Base-by-base conservation (phyloP, 2,797 vertebrate genomes). In the Coregonus ussuriensis region DNA sequence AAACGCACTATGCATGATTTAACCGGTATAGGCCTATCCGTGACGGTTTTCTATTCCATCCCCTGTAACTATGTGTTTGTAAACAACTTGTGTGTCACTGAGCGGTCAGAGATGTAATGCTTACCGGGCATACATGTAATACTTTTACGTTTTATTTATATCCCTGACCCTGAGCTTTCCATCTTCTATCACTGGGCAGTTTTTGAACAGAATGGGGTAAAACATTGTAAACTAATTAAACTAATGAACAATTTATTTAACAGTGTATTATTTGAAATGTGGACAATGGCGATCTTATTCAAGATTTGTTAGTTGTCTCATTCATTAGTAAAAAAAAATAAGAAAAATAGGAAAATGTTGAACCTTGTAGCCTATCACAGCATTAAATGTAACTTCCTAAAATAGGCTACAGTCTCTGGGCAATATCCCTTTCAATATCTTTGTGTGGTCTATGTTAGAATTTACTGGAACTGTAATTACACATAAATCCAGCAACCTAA, bases 1-100 rank as follows among this genome's bases (percentile, higher is more conserved):
- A 54, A 78, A 70, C 67, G 33, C 56, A 6, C 18, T 21, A 18
- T 41, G 21, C 11, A 21, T 67, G 6, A 35, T 52, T 59, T 54
- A 2, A 52, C 72, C 74, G 54, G 41, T 52, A 47, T 13, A 13
- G 41, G 41, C 41, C 41, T 47, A 72, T 37, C 15, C 35, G 21
- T 33, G 80, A 75, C 78, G 33, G 74, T 76, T 87, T 80, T 59
- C 47, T 29, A 62, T 76, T 74, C 67, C 88, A 77, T 71, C 75
- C 35, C 78, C 79, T 11, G 63, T 18, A 71, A 83, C 83, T 13
- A 47, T 21, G 2, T 90, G 76, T 85, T 93, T 91, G 92, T 93
- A 94, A 93, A 94, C 91, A 93, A 67, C 77, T 74, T 47, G 0
- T 47, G 76, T 82, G 83, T 83, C 79, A 67, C 80, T 29, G 77